Evolutionary conservation across 1,140 invertebrate species (phyloP), one percentile per base, ranked within the genome.

Genomic region (Heliconius hewitsoni): DNA sequence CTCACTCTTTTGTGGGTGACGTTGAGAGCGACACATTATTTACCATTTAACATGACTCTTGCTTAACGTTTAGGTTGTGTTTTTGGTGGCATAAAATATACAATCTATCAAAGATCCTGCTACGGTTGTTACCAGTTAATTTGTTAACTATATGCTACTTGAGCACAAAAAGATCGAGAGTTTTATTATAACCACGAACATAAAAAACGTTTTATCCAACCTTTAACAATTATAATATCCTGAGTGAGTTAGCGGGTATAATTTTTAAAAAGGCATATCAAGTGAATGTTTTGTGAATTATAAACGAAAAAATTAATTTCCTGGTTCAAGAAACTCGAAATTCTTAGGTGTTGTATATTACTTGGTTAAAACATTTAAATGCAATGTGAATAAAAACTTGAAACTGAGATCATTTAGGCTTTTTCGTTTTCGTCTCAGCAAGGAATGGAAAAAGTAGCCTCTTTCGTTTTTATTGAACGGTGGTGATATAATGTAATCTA

Each of bases 391-490:
- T 13, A 66, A 66, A 66, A 66, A 66, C 27, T 23, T 16, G 27
- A 66, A 66, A 66, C 27, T 66, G 60, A 66, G 6, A 30, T 8
- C 30, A n/a, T 66, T 57, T 27, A 30, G 23, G 60, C 60, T 66
- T 13, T 66, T 16, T 66, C 60, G 23, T 66, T 66, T 66, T 27
- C 23, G 27, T 66, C 60, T 66, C 3, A 30, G 23, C 3, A 27
- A 5, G 27, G n/a, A 57, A 57, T 57, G 55, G 9, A 66, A 66
- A 66, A 66, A 66, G 60, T 30, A 66, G n/a, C 55, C n/a, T 9
- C 55, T 60, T 19, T 60, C 11, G 55, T n/a, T 60, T 23, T 60
- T 60, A 66, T 66, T 57, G 79, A 19, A n/a, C 74, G 27, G n/a
- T 16, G 30, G 3, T 76, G 39, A 76, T 11, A 66, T 39, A 76